Percentiles rank a stretch among this genome's conserved stretches.
Evolutionary conservation across 1,140 invertebrate species (phyloP).

Genomic region (Megalopta genalis): DNA sequence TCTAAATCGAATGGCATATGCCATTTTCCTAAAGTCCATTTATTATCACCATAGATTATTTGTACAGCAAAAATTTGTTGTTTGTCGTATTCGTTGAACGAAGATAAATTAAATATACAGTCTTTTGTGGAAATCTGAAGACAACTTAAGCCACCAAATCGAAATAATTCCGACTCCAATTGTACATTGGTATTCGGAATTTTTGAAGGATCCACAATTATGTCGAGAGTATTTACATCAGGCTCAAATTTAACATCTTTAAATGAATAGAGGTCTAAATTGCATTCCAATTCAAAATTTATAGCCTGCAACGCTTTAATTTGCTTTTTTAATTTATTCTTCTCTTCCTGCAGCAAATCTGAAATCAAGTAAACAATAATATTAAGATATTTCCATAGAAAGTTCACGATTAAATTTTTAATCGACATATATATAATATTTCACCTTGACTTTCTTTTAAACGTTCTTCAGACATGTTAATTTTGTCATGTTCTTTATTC

Average conservation of each 20-base stretch:
- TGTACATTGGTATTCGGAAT: constrained; percentile 28
- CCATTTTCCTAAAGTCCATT: constrained; percentile 61
- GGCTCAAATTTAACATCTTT: constrained; percentile 7
- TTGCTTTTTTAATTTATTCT: constrained; percentile 44
- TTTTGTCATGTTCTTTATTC: neutral
- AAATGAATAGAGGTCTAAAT: constrained; percentile 28
- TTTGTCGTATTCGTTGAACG: neutral
- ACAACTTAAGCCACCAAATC: constrained; percentile 58
- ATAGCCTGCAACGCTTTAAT: constrained; percentile 52
- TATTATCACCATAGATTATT: constrained; percentile 36
- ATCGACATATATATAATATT: no score
- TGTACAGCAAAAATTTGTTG: constrained; percentile 46
- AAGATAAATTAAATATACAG: constrained; percentile 54
- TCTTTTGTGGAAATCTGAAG: constrained; percentile 37
- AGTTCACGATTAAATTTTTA: constrained; percentile 30
- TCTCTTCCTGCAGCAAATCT: constrained; percentile 40
- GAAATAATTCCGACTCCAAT: constrained; percentile 50
- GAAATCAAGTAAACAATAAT: constrained; percentile 8
- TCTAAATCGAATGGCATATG: constrained; percentile 62
- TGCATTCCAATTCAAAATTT: constrained; percentile 40
- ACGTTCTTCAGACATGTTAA: neutral
- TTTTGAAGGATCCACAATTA: neutral
- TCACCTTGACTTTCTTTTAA: neutral
- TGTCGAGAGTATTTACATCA: neutral
- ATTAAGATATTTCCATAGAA: neutral